Base-by-base conservation (phyloP, 2,113 vertebrate species). In the Rutilus rutilus region DNA sequence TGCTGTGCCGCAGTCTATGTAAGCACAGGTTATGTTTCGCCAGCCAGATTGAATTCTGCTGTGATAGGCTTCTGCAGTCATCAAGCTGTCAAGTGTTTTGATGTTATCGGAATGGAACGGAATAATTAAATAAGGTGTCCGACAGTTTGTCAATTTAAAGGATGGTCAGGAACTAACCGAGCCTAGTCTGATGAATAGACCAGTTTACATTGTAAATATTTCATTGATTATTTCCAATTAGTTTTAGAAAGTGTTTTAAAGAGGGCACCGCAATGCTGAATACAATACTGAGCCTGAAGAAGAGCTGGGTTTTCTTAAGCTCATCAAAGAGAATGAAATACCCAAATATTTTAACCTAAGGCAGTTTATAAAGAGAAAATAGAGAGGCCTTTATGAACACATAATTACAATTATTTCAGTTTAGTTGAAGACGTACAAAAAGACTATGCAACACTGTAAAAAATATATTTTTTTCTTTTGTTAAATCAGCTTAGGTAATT, bases 11-110 rank as follows among this genome's bases (percentile, higher is more conserved):
- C 9, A 3, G 36, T 71, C 27, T 76, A 10, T 85, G 71, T 87
- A 69, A 82, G 83, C 83, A 81, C 45, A 85, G 83, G 59, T 79
- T 67, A 65, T 78, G 78, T 87, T 89, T 83, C 88, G 14, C 25
- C 25, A n/a, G 83, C 25, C 74, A 83, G 88, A 87, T 86, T 89
- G 65, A 67, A 77, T 89, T 89, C 86, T 80, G 60, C n/a, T 59
- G 52, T 86, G 80, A 62, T 33, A 60, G 86, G 73, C 79, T 47
- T 50, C 83, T 73, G 42, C 60, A 59, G 42, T 60, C 36, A 64
- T 89, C 88, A 77, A 73, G 21, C 21, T 89, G 88, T 82, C 85
- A 82, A 47, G 69, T 33, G 50, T 27, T 71, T 54, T 27, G 78
- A 87, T 85, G 69, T 64, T 89, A 89, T 87, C 75, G 0, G 36